A percentile compares a stretch with the other conserved stretches of the same genome.
Evolutionary conservation across 1,140 invertebrate genomes (phyloP).

Genomic region (Microplitis mediator): DNA sequence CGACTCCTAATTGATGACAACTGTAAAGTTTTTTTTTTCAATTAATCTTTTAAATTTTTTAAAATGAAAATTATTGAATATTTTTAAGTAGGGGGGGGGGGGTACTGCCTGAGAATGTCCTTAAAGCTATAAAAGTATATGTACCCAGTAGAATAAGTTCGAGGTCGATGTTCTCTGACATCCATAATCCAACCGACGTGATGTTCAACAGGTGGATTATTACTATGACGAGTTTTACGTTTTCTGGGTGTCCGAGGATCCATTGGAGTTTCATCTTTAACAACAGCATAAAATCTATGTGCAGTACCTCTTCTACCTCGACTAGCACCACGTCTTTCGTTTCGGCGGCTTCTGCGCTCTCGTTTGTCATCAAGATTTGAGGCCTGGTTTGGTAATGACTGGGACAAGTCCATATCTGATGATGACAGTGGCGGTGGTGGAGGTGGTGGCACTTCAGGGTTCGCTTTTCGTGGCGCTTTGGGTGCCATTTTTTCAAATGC

Average conservation of each 20-base stretch:
- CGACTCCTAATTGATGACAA: neutral
- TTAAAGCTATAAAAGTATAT: neutral
- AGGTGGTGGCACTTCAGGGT: conserved; percentile 77
- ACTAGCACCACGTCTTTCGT: conserved; percentile 47
- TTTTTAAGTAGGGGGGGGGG: too few species aligned
- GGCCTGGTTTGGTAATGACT: conserved; percentile 47
- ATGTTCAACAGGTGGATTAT: conserved; percentile 90
- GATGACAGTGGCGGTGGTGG: conserved; percentile 72
- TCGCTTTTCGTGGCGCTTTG: conserved; percentile 66
- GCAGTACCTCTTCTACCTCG: conserved; percentile 53
- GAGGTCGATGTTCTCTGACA: conserved; percentile 77
- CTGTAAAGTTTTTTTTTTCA: too few species aligned
- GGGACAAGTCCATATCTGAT: conserved; percentile 50
- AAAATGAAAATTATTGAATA: too few species aligned
- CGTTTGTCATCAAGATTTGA: conserved; percentile 46
- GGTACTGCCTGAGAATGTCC: too few species aligned
- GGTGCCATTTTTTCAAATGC: conserved; percentile 83
- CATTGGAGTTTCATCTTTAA: conserved; percentile 75
- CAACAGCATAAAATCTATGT: conserved; percentile 91
- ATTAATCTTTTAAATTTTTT: too few species aligned
- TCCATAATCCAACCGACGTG: conserved; percentile 98
- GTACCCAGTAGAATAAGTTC: conserved; percentile 77
- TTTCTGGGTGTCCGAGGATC: conserved; percentile 77
- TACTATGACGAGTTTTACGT: conserved; percentile 89
- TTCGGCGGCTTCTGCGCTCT: conserved; percentile 43